A percentile compares a stretch with the other conserved stretches of the same genome.
These are phyloP conservation scores for Brachyalestes nurse DNA, from an alignment of 2,797 vertebrate species.

Conservation along the genomic window DNA sequence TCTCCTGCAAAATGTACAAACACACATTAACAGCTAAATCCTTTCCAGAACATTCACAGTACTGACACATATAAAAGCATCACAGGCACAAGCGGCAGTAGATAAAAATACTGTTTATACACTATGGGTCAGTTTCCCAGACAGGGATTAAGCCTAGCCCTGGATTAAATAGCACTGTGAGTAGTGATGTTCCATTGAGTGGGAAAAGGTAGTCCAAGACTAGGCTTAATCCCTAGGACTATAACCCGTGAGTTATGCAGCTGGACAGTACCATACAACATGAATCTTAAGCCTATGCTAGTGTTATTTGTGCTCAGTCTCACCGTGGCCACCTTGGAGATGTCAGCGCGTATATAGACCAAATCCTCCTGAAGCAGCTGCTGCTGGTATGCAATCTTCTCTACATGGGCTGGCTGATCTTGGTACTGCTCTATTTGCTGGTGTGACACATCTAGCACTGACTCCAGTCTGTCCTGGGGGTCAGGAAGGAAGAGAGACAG, in stretches of 20 bases:
- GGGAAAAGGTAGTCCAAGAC: no score
- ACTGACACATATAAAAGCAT: not conserved
- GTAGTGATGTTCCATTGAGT: no score
- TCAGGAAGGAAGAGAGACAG: no score
- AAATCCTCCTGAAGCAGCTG: conserved; percentile 94
- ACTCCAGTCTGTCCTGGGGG: conserved; percentile 95
- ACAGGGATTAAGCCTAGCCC: no score
- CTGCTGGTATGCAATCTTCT: conserved; percentile 94
- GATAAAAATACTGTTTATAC: not conserved
- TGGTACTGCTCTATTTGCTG: conserved; percentile 94
- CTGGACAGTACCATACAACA: not conserved
- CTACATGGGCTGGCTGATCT: conserved; percentile 86
- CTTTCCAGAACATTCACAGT: not conserved
- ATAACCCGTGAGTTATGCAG: not conserved
- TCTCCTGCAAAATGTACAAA: conserved; percentile 80
- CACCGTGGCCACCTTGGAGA: conserved; percentile 91
- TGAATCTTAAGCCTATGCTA: not conserved
- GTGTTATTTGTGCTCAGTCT: not conserved
- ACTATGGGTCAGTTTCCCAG: no score
- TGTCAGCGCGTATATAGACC: conserved; percentile 91
- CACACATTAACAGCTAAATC: conserved; percentile 58
- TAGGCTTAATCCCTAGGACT: no score
- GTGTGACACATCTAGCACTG: conserved; percentile 89
- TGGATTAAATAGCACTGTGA: no score
- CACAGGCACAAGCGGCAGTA: not conserved